Percentiles rank a stretch among this genome's conserved stretches.
phyloP scores from a whole-genome alignment of 2,113 vertebrate genomes.

The Benitochromis conjunctus region DNA sequence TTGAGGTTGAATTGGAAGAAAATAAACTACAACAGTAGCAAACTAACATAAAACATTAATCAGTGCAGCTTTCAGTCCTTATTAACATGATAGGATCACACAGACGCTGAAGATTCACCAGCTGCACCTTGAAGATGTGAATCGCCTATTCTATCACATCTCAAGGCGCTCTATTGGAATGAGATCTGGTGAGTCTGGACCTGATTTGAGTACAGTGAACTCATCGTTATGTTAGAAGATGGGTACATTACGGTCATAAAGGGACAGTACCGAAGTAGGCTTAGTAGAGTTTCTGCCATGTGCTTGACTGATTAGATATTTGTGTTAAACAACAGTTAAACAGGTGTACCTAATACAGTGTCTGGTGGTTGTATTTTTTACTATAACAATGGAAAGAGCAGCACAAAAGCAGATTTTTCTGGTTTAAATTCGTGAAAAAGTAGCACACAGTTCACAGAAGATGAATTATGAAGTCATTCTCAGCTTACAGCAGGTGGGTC shows the following conservation, averaged over 20 bases:
- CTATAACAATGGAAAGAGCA: not conserved
- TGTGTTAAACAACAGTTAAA: not conserved
- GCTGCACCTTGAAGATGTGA: not conserved
- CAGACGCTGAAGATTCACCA: not conserved
- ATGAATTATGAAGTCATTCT: not conserved
- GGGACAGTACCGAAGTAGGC: not conserved
- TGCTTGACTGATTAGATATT: not conserved
- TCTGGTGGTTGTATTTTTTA: not conserved
- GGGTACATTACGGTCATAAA: not conserved
- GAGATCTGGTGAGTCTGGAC: not conserved
- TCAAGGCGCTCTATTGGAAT: not conserved
- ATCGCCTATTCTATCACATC: not conserved
- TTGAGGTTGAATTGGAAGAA: not conserved
- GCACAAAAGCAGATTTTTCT: not conserved
- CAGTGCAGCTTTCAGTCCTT: not conserved
- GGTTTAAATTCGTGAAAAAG: not conserved
- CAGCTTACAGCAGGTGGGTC: not conserved
- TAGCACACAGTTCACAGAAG: not conserved
- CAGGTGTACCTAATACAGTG: not conserved
- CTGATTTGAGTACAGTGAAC: not conserved
- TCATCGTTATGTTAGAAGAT: not conserved
- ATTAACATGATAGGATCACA: not conserved
- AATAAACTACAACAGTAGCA: not conserved
- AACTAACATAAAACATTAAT: not conserved
- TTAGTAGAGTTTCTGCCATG: not conserved